phyloP scores from a whole-genome alignment of 2,113 vertebrate species.

The Typhlomys cinereus region DNA sequence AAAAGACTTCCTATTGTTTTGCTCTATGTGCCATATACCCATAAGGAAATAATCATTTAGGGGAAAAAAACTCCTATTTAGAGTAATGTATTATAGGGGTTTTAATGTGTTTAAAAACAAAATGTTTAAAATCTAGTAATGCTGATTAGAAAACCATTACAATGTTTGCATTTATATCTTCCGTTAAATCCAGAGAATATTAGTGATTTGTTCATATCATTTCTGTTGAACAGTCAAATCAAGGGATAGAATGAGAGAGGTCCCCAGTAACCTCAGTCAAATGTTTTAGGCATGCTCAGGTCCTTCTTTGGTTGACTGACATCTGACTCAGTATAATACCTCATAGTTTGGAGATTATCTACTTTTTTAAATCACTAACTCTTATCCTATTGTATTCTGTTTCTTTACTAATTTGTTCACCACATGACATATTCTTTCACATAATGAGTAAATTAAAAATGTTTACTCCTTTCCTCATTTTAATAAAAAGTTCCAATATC shows the following conservation, averaged over 20 bases:
- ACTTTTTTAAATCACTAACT: not conserved
- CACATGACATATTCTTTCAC: not conserved
- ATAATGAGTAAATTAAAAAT: not conserved
- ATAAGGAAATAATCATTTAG: not conserved
- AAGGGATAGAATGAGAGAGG: not conserved
- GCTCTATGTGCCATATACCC: not conserved
- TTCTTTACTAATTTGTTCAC: not conserved
- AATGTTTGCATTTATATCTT: not conserved
- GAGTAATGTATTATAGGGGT: accelerated
- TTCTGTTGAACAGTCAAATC: not conserved
- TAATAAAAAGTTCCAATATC: not conserved
- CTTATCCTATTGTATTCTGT: not conserved
- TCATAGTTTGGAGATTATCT: not conserved
- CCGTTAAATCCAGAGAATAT: not conserved
- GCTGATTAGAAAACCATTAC: not conserved
- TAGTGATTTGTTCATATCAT: not conserved
- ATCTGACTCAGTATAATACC: not conserved
- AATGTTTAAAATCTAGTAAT: not conserved
- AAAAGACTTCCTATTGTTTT: not conserved
- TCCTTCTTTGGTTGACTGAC: not conserved
- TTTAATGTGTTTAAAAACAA: not conserved
- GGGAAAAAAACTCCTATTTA: not conserved
- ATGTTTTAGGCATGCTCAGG: too few species aligned
- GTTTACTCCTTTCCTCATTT: not conserved
- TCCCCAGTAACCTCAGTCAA: too few species aligned